Evolutionary conservation across 2,888 invertebrate species (phyloP).

Genomic region (Rotaria magnacalcarata): DNA sequence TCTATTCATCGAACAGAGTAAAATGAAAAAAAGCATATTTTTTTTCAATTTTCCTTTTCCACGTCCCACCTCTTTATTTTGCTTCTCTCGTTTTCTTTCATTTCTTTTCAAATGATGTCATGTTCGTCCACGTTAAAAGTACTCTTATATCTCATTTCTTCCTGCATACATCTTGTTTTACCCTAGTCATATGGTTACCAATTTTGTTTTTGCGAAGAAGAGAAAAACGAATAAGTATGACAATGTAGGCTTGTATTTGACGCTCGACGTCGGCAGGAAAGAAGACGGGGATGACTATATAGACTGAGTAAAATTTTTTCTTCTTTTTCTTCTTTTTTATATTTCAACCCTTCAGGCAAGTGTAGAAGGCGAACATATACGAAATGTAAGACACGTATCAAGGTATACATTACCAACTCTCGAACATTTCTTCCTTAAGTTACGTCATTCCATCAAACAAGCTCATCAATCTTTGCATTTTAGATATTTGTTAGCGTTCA

Average conservation of each 20-base stretch:
- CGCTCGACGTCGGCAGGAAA: not conserved
- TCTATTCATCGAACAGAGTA: not conserved
- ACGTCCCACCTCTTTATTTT: not conserved
- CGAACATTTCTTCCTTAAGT: not conserved
- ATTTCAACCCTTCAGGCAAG: not conserved
- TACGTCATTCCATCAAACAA: not conserved
- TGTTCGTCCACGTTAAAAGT: not conserved
- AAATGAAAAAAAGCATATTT: not conserved
- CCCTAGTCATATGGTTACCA: conserved; percentile 6
- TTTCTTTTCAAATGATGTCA: not conserved
- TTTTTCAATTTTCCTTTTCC: not conserved
- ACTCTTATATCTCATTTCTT: not conserved
- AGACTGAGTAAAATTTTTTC: not conserved
- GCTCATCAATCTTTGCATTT: not conserved
- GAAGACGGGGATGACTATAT: not conserved
- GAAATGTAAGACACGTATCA: not conserved
- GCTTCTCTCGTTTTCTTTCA: not conserved
- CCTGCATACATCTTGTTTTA: not conserved
- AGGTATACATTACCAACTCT: not conserved
- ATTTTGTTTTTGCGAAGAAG: not conserved
- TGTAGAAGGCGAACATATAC: not conserved
- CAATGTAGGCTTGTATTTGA: not conserved
- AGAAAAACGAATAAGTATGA: not conserved
- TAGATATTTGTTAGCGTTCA: not conserved
- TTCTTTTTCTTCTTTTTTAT: not conserved